phyloP scores from a whole-genome alignment of 2,888 invertebrate genomes.

The Plemyria rubiginata region DNA sequence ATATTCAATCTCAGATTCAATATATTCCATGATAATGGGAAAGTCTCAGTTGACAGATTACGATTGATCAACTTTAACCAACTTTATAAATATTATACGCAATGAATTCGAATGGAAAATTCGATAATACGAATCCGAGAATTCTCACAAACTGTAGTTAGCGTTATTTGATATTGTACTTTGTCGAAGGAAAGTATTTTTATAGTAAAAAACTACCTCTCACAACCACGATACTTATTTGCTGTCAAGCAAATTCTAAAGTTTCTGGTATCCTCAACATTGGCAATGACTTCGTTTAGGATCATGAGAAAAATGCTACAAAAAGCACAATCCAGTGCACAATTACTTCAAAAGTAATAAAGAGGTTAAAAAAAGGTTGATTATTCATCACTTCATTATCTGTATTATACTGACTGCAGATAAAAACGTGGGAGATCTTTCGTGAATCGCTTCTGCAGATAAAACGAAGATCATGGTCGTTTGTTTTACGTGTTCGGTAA shows the following conservation, averaged over 20 bases:
- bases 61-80: no score
- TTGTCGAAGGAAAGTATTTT: no score
- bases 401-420: constrained; percentile 50
- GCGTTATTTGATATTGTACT: no score
- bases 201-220: no score
- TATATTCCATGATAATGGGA: no score
- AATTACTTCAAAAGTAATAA: constrained; percentile 16
- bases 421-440: constrained; percentile 62
- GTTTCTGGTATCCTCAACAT: constrained; percentile 4
- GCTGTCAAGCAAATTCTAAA: not conserved
- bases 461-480: constrained; percentile 56
- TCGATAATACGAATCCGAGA: no score
- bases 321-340: constrained; percentile 6
- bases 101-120: no score
- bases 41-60: no score
- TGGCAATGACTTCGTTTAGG: constrained; percentile 18
- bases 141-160: no score
- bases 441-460: constrained; percentile 51
- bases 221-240: no score
- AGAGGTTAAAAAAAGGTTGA: constrained; percentile 29
- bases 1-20: no score
- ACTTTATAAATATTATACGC: no score
- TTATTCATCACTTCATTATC: constrained; percentile 48
- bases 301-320: constrained; percentile 15
- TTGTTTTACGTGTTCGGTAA: constrained; percentile 38